These are phyloP conservation scores for Leptinotarsa undecemlineata DNA, from an alignment of 1,140 invertebrate genomes.

Conservation along the genomic window DNA sequence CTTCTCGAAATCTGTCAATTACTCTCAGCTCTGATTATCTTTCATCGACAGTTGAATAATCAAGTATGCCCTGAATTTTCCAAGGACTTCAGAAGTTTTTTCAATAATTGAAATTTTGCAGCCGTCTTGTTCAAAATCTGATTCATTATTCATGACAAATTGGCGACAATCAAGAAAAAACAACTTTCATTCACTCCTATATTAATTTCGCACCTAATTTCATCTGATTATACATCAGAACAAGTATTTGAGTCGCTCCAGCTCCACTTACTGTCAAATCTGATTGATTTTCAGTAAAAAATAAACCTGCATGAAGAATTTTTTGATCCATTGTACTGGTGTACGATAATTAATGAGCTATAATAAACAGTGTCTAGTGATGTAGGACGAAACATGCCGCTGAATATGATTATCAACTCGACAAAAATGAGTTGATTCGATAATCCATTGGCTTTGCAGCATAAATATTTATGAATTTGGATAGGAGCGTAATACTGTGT, in stretches of 20 bases:
- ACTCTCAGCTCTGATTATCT: too few species aligned
- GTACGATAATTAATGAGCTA: slow-evolving; percentile 30
- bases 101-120: too few species aligned
- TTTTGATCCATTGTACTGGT: slow-evolving; percentile 18
- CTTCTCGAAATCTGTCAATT: too few species aligned
- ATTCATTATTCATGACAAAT: neutral
- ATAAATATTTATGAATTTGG: slow-evolving; percentile 21
- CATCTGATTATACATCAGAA: neutral
- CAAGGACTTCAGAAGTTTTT: too few species aligned
- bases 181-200: neutral
- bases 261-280: slow-evolving; percentile 7
- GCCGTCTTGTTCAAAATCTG: neutral
- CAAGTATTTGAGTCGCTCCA: neutral
- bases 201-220: neutral
- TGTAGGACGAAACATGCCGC: slow-evolving; percentile 35
- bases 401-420: slow-evolving; percentile 32
- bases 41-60: too few species aligned
- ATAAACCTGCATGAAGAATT: neutral
- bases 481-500: neutral
- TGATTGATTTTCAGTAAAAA: slow-evolving; percentile 7
- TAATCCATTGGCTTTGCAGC: slow-evolving; percentile 10
- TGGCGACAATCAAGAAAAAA: neutral
- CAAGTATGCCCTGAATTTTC: too few species aligned
- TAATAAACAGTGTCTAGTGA: slow-evolving; percentile 34
- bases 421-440: slow-evolving; percentile 28